Evolutionary conservation across 2,113 vertebrate genomes (phyloP).

Genomic region (Myrmecobius fasciatus): DNA sequence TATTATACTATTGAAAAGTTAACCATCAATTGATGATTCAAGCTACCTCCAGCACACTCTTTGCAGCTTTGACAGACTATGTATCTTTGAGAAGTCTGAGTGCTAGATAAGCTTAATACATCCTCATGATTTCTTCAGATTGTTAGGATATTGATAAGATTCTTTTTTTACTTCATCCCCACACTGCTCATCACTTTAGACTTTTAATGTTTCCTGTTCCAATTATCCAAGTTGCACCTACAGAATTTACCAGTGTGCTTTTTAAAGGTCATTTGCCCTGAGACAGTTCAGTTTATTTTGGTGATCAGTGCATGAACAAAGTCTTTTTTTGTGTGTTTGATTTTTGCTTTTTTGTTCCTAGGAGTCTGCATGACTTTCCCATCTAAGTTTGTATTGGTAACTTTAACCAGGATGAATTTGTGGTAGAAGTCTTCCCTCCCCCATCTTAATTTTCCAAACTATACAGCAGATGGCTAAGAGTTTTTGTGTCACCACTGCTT

Average conservation of each 20-base stretch:
- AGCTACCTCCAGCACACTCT: background rate
- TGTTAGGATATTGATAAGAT: too few relatives aligned
- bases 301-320: slow-evolving; percentile 50
- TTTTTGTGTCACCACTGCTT: slow-evolving; percentile 37
- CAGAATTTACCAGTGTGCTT: background rate
- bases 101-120: background rate
- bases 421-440: slow-evolving; percentile 74
- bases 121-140: background rate
- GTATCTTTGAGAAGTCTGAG: background rate
- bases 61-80: background rate
- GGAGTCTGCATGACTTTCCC: slow-evolving; percentile 29
- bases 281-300: slow-evolving; percentile 56
- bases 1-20: background rate
- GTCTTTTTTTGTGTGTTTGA: slow-evolving; percentile 44
- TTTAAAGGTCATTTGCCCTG: slow-evolving; percentile 40
- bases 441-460: slow-evolving; percentile 72
- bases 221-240: slow-evolving; percentile 2
- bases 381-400: slow-evolving; percentile 66
- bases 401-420: slow-evolving; percentile 68
- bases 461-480: slow-evolving; percentile 68
- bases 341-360: background rate
- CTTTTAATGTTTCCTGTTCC: slow-evolving; percentile 6
- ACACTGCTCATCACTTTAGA: slow-evolving; percentile 26
- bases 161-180: slow-evolving; percentile 22
- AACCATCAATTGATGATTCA: background rate